These are phyloP conservation scores for Crocodylus rhombifer DNA, from an alignment of 2,797 vertebrate species.

Conservation along the genomic window DNA sequence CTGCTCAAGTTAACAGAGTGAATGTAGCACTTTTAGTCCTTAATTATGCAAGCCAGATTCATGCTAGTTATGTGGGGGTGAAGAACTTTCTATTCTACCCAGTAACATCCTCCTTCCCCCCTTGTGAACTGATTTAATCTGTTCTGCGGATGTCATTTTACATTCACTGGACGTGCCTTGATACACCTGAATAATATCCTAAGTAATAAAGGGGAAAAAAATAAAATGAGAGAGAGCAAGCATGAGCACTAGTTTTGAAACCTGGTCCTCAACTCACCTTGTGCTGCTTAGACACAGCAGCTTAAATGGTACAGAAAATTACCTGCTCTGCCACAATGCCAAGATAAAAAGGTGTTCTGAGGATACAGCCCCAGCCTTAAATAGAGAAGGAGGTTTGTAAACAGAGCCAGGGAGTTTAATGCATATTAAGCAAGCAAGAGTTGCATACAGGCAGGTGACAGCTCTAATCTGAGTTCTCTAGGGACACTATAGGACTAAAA, in stretches of 20 bases:
- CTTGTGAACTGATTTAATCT: background rate
- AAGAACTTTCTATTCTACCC: background rate
- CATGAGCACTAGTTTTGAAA: conserved; percentile 52
- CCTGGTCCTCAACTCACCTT: conserved; percentile 69
- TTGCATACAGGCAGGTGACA: conserved; percentile 13
- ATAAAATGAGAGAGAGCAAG: background rate
- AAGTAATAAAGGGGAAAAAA: background rate
- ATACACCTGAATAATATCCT: background rate
- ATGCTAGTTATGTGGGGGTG: background rate
- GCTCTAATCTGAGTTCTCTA: background rate
- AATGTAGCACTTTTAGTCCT: background rate
- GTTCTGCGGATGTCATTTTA: conserved; percentile 49
- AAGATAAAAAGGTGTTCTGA: conserved; percentile 36
- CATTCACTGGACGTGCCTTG: background rate
- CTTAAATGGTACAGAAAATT: conserved; percentile 48
- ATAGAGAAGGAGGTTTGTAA: conserved; percentile 4
- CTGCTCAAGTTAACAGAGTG: background rate
- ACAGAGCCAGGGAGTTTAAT: background rate
- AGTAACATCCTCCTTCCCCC: background rate
- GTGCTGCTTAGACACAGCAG: conserved; percentile 58
- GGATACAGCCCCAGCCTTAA: conserved; percentile 27
- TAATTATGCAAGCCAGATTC: background rate
- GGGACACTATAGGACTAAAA: conserved; percentile 12
- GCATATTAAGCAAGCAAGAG: background rate
- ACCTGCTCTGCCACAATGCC: conserved; percentile 49